Evolutionary conservation across 2,113 vertebrate species (phyloP).

Genomic region (Hippolais icterina): DNA sequence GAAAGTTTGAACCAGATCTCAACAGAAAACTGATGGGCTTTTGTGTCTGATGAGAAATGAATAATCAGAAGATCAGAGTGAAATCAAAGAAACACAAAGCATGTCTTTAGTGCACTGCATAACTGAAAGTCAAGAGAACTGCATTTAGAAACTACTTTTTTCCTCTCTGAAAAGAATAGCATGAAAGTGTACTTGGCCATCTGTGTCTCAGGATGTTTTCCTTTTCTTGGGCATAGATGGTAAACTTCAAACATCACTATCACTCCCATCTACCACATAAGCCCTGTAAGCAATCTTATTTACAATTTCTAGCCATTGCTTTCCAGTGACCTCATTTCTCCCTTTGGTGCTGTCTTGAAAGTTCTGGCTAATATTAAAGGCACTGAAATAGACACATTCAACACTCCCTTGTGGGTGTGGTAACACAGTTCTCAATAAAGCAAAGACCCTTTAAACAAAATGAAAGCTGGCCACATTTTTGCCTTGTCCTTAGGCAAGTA

Average conservation of each 20-base stretch:
- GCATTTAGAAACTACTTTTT: neutral
- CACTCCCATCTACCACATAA: neutral
- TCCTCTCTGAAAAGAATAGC: neutral
- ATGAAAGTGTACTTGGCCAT: neutral
- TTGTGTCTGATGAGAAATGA: neutral
- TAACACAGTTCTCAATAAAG: neutral
- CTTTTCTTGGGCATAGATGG: conserved; percentile 32
- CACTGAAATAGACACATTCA: neutral
- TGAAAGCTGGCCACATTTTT: neutral
- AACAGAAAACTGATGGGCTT: neutral
- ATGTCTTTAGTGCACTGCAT: neutral
- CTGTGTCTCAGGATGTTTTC: neutral
- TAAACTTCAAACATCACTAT: neutral
- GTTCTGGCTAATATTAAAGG: neutral
- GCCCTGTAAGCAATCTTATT: neutral
- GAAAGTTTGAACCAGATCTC: neutral
- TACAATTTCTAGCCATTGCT: neutral
- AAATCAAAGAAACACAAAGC: neutral
- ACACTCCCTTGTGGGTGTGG: neutral
- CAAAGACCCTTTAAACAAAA: neutral
- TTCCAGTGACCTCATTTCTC: conserved; percentile 33
- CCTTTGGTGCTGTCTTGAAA: neutral
- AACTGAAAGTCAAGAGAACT: neutral
- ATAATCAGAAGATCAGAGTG: neutral
- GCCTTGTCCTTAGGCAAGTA: neutral